Evolutionary conservation across 2,888 invertebrate species (phyloP).

Genomic region (Ommatoiulus sabulosus): DNA sequence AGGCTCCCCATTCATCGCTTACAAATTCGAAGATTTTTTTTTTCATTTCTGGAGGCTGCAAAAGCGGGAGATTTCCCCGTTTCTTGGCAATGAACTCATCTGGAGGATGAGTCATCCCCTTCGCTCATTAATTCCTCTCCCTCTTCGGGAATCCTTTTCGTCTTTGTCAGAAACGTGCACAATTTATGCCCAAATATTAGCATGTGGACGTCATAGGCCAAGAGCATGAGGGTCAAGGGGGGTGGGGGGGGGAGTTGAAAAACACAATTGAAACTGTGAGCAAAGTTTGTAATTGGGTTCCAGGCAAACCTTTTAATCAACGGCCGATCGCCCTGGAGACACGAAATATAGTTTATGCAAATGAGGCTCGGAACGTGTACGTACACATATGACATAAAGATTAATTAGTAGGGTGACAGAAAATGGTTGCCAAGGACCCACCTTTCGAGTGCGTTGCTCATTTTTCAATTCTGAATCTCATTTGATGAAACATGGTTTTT

Average conservation of each 20-base stretch:
- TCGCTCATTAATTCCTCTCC: slow-evolving; percentile 26
- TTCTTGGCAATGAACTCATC: slow-evolving; percentile 25
- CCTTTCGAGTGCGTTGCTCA: not conserved
- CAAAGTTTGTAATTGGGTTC: not conserved
- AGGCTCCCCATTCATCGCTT: not conserved
- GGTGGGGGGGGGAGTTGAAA: not conserved
- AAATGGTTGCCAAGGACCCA: slow-evolving; percentile 33
- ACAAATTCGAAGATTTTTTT: not conserved
- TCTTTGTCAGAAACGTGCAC: not conserved
- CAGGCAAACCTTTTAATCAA: slow-evolving; percentile 22
- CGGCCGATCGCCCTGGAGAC: slow-evolving; percentile 22
- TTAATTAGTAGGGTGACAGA: not conserved
- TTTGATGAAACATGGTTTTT: not conserved
- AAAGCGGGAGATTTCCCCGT: not conserved
- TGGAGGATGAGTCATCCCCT: slow-evolving; percentile 19
- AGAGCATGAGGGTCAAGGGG: not conserved
- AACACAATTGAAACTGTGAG: slow-evolving; percentile 8
- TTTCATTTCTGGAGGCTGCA: too few relatives aligned
- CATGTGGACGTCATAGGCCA: slow-evolving; percentile 19
- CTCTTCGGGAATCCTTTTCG: not conserved
- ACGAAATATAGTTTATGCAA: not conserved
- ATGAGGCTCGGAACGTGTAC: not conserved
- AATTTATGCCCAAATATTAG: slow-evolving; percentile 17
- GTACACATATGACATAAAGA: not conserved
- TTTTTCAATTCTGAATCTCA: slow-evolving; percentile 1